phyloP scores from a whole-genome alignment of 2,888 invertebrate genomes.

The Dicyrtomina minuta region DNA sequence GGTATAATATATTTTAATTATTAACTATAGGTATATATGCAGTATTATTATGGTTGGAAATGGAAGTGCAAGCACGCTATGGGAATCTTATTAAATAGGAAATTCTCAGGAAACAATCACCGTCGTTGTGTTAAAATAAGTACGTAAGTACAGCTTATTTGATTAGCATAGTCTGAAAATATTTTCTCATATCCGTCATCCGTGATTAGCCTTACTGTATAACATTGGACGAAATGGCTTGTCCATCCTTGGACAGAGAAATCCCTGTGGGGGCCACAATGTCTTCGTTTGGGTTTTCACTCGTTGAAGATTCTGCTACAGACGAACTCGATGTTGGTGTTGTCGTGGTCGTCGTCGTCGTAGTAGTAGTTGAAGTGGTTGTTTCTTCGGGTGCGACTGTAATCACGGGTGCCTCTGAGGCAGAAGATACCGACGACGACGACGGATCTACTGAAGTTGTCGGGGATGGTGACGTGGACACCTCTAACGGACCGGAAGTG shows the following conservation, averaged over 20 bases:
- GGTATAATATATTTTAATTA: too few relatives aligned
- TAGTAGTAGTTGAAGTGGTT: too few relatives aligned
- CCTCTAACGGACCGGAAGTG: not conserved
- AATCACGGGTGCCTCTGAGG: not conserved
- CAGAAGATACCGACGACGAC: not conserved
- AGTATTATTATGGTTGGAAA: too few relatives aligned
- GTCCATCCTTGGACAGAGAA: constrained; percentile 8
- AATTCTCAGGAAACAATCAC: too few relatives aligned
- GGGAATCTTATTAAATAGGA: too few relatives aligned
- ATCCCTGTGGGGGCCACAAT: not conserved
- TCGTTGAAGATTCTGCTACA: not conserved
- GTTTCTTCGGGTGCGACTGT: not conserved
- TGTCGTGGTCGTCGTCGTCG: not conserved
- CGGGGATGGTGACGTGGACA: not conserved
- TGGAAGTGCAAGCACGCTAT: too few relatives aligned
- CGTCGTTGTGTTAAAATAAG: too few relatives aligned
- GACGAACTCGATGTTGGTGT: not conserved
- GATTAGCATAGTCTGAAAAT: too few relatives aligned
- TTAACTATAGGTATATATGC: too few relatives aligned
- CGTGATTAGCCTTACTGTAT: not conserved
- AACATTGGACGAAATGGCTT: constrained; percentile 2
- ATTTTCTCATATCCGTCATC: too few relatives aligned
- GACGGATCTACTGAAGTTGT: not conserved
- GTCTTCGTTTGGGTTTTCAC: not conserved
- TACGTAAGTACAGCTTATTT: too few relatives aligned